Base-by-base conservation (phyloP, 2,113 vertebrate species). In the Colius striatus region DNA sequence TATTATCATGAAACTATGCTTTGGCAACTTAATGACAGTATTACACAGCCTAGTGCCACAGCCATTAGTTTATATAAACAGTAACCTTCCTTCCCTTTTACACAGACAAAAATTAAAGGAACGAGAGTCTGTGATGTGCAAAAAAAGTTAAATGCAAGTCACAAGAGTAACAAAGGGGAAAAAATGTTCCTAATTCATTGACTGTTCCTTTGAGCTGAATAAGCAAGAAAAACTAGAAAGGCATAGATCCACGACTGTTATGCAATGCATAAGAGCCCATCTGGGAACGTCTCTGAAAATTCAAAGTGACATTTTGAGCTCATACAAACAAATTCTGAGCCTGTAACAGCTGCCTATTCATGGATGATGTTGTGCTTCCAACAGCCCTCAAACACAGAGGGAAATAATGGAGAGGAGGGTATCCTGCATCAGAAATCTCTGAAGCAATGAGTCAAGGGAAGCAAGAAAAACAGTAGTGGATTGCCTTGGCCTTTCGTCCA, bases 321-420 rank as follows among this genome's bases (percentile, higher is more conserved):
- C 30, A 57, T 17, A 72, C 14, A 62, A 78, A 45, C 16, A 81
- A 61, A 84, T 4, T 66, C n/a, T 41, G 55, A 65, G 74, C 3
- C 6, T 67, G 21, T 38, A 74, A 58, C 65, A 45, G 18, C 43
- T 63, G 27, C 18, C 11, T 88, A 13, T 36, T 79, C 6, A 1
- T 66, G 32, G 27, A 51, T 54, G 18, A 38, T 5, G 2, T 26
- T 41, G 21, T 77, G 5, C 34, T 38, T 66, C 68, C 1, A 0
- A 15, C 11, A 68, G 1, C 1, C 0, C 16, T 41, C 47, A 74
- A 91, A 38, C 1, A 1, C 13, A 75, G 58, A 29, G 27, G 9
- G 38, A 83, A 51, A 60, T 23, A 85, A 74, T 2, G 1, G 20
- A 17, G 26, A 63, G 27, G 3, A 76, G 87, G 10, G 10, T 19